Evolutionary conservation across 2,113 vertebrate species (phyloP), one percentile per base, ranked within the genome.

Genomic region (Brachionichthys hirsutus): DNA sequence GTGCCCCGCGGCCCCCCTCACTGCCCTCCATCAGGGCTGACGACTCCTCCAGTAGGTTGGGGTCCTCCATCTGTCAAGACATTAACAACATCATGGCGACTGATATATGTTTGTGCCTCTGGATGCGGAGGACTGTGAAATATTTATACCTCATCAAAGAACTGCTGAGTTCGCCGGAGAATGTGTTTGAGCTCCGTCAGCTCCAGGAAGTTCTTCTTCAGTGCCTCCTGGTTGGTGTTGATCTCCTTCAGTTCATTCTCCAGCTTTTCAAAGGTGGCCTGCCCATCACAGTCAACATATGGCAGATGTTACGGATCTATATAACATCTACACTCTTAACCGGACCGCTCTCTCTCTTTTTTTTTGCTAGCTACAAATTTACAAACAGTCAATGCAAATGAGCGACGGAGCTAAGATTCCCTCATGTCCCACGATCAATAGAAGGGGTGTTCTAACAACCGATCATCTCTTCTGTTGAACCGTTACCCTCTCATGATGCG

Each of bases 201-300:
- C 82, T 99, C 97, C 79, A 99, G 87, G 85, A 99, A 99, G 83
- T 99, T 99, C 83, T 92, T 95, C 91, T 99, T 99, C 90, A 99
- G 89, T 13, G 97, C 97, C 80, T 99, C 97, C 87, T 99, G 97
- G 86, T 99, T 99, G 53, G 96, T 98, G 87, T 99, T 99, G 82
- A 99, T 98, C 84, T 99, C 97, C 54, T 97, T 99, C 51, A 99
- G 89, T 48, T 99, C 97, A 3, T 97, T 98, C 83, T 99, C 97
- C 85, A 99, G 92, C 85, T 99, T 99, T 85, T 99, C 97, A 87
- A 98, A 99, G 68, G 98, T 97, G 65, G 97, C 97, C 97, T 88
- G 71, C 0, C 5, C 13, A 42, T 16, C 51, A 68, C 14, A 67
- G 16, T n/a, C 6, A 40, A 15, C 36, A 46, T 0, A 24, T 2